A percentile compares a stretch with the other conserved stretches of the same genome.
Conservation (phyloP, 2,797 vertebrate genomes). For the Rousettus madagascariensis region DNA sequence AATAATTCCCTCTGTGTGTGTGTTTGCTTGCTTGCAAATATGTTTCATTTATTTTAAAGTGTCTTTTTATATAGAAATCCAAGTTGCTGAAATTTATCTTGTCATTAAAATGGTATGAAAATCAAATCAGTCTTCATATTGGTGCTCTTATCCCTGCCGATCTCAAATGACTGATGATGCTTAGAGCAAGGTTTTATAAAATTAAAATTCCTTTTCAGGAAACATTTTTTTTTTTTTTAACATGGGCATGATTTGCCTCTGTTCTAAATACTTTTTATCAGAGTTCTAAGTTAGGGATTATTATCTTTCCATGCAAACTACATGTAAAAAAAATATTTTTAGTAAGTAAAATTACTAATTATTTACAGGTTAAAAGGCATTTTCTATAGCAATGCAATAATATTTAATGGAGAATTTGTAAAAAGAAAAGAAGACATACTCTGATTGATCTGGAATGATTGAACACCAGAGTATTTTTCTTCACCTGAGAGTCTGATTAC, state of each 20-base stretch:
- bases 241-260: background rate
- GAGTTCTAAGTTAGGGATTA: background rate
- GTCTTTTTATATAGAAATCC: conserved; percentile 59
- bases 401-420: background rate
- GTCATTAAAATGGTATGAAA: conserved; percentile 56
- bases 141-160: background rate
- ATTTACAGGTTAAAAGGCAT: background rate
- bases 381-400: background rate
- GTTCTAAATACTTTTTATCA: background rate
- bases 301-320: background rate
- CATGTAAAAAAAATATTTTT: background rate
- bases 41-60: conserved; percentile 65
- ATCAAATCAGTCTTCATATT: conserved; percentile 44
- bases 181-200: conserved; percentile 63
- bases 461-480: background rate
- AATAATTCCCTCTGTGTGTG: conserved; percentile 15
- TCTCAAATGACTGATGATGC: conserved; percentile 43
- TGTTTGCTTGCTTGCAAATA: conserved; percentile 37
- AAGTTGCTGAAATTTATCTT: conserved; percentile 66
- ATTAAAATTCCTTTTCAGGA: background rate
- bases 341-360: background rate
- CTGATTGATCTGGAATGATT: background rate
- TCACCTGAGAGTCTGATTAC: background rate
- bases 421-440: background rate
- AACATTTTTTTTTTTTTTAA: background rate